Evolutionary conservation across 2,113 vertebrate genomes (phyloP).

Genomic region (Naja naja): DNA sequence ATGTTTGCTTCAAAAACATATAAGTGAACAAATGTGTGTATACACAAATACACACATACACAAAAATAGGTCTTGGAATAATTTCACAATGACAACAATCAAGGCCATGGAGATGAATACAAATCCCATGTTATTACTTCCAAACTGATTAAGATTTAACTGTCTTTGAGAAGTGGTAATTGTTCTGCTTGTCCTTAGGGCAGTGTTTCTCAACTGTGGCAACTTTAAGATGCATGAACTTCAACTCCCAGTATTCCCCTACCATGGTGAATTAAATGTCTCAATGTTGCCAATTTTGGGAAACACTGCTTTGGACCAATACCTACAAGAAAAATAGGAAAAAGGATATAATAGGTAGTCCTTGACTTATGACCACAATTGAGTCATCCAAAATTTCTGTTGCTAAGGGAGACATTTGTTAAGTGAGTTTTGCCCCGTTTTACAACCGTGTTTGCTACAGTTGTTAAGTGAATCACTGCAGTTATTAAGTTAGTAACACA

Average conservation of each 20-base stretch:
- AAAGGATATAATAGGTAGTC: background rate
- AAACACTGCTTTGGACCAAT: background rate
- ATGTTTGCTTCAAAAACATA: background rate
- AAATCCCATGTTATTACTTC: background rate
- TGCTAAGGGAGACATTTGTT: no score
- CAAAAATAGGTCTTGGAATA: background rate
- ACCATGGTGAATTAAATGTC: background rate
- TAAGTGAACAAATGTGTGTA: background rate
- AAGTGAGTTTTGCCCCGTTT: no score
- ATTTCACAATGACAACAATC: background rate
- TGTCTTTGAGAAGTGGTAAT: background rate
- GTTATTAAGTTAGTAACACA: no score
- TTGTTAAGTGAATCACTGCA: no score
- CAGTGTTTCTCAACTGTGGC: background rate
- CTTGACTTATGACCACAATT: no score
- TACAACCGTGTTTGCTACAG: no score
- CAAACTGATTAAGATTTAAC: background rate
- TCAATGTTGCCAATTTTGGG: background rate
- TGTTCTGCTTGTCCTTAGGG: background rate
- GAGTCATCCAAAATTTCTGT: no score
- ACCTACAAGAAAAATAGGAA: slow-evolving; percentile 10
- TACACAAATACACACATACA: background rate
- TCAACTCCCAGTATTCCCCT: background rate
- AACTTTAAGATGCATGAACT: background rate
- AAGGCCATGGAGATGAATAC: background rate